Conservation (phyloP, 2,797 vertebrate species). For the Erethizon dorsatum region DNA sequence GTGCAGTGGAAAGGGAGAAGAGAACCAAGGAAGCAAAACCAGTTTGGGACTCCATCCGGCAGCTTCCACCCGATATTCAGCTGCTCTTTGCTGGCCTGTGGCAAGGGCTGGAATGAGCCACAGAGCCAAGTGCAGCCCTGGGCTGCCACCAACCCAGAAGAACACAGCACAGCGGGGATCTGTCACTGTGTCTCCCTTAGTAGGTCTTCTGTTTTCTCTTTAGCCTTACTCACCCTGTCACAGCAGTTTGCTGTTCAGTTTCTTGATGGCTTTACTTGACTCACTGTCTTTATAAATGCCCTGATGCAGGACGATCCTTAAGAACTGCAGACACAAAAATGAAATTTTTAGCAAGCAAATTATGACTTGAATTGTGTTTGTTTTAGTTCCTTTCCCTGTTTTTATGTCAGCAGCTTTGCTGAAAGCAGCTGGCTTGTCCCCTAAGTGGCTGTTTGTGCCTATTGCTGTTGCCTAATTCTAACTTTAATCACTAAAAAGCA, state of each 20-base stretch:
- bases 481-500: slow-evolving; percentile 74
- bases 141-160: not conserved
- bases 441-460: slow-evolving; percentile 72
- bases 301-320: slow-evolving; percentile 52
- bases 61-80: not conserved
- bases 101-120: not conserved
- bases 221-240: not conserved
- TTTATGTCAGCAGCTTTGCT: slow-evolving; percentile 73
- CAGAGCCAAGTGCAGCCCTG: not conserved
- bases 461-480: slow-evolving; percentile 74
- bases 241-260: not conserved
- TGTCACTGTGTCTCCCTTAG: not conserved
- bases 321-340: slow-evolving; percentile 56
- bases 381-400: slow-evolving; percentile 64
- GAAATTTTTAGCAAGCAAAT: slow-evolving; percentile 76
- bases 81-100: not conserved
- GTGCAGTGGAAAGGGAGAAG: not conserved
- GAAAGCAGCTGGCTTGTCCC: slow-evolving; percentile 76
- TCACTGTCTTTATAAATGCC: slow-evolving; percentile 7
- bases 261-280: not conserved
- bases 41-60: not conserved
- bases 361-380: slow-evolving; percentile 60
- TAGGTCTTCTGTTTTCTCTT: not conserved
- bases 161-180: not conserved
- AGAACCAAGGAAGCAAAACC: not conserved